Conservation (phyloP, 1,140 invertebrate genomes). For the Microplitis mediator region DNA sequence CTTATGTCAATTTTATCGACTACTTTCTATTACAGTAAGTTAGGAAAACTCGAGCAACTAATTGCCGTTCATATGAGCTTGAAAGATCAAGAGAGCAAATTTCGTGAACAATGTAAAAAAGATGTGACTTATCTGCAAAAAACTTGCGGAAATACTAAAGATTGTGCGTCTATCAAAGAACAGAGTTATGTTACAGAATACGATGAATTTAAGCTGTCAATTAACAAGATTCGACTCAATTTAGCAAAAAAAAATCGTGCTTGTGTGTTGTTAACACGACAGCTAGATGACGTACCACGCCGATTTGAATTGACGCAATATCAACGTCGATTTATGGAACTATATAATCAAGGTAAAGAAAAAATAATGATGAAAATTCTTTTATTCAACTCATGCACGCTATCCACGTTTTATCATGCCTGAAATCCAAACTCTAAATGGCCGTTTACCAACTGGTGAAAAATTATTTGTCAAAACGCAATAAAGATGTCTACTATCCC, state of each 20-base stretch:
- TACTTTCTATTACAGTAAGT: slow-evolving; percentile 58
- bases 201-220: slow-evolving; percentile 66
- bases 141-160: slow-evolving; percentile 63
- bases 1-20: not conserved
- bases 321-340: slow-evolving; percentile 91
- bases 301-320: slow-evolving; percentile 93
- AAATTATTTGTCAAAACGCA: no score
- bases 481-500: no score
- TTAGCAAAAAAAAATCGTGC: slow-evolving; percentile 83
- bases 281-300: slow-evolving; percentile 89
- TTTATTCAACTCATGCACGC: no score
- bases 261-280: slow-evolving; percentile 76
- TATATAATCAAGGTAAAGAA: slow-evolving; percentile 89
- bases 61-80: slow-evolving; percentile 75
- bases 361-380: no score
- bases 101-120: slow-evolving; percentile 76
- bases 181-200: slow-evolving; percentile 58
- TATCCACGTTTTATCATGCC: no score
- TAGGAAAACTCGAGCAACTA: slow-evolving; percentile 70
- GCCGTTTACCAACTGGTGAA: no score
- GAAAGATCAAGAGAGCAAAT: slow-evolving; percentile 75
- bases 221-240: slow-evolving; percentile 67
- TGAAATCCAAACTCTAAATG: no score
- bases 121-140: slow-evolving; percentile 68
- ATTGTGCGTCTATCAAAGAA: slow-evolving; percentile 43